phyloP scores from a whole-genome alignment of 2,797 vertebrate species.

The Pangasius larnaudii region DNA sequence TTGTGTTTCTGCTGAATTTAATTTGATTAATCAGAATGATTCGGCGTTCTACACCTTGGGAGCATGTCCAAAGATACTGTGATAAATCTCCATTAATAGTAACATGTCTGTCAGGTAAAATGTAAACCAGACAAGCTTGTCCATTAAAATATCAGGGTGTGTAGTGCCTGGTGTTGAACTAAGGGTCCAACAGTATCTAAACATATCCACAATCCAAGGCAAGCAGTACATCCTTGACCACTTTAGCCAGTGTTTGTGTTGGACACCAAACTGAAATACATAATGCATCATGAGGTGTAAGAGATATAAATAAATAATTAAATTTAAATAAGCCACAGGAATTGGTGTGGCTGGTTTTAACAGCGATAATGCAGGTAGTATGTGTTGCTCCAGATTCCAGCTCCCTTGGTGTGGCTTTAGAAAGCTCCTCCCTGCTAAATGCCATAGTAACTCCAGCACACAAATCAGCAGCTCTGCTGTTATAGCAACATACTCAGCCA shows the following conservation, averaged over 20 bases:
- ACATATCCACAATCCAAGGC: too few species aligned
- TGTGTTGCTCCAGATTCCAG: conserved; percentile 28
- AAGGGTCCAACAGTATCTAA: too few species aligned
- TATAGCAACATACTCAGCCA: conserved; percentile 47
- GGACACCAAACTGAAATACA: neutral
- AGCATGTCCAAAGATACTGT: neutral
- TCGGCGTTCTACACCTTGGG: neutral
- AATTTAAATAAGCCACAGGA: neutral
- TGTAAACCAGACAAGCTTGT: neutral
- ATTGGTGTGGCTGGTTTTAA: conserved; percentile 14
- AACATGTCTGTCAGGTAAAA: neutral
- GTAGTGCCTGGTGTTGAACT: neutral
- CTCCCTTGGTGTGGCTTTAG: conserved; percentile 17
- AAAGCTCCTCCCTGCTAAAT: conserved; percentile 27
- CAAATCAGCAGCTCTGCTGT: conserved; percentile 27
- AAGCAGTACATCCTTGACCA: neutral
- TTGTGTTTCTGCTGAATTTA: neutral
- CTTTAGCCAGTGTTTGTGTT: neutral
- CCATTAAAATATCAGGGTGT: neutral
- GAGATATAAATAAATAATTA: neutral
- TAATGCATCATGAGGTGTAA: neutral
- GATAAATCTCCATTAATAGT: neutral
- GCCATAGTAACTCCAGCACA: conserved; percentile 26
- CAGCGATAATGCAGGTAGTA: conserved; percentile 15
- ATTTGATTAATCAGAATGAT: neutral